These are phyloP conservation scores for Cyphomyrus discorhynchus DNA, from an alignment of 2,113 vertebrate genomes.

Conservation along the genomic window DNA sequence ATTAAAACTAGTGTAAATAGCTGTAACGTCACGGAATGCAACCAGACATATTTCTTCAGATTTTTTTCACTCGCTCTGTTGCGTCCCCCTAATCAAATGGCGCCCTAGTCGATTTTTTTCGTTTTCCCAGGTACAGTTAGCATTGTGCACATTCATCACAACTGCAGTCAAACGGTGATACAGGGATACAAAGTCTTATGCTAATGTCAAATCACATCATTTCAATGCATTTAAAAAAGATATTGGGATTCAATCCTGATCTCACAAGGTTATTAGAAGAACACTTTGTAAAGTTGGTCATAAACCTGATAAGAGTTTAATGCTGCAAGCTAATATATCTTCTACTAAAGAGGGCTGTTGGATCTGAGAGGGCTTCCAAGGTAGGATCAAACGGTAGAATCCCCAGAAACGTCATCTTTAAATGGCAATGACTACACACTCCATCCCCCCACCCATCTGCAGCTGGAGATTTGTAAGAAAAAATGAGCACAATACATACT, in stretches of 20 bases:
- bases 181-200: neutral
- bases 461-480: conserved; percentile 57
- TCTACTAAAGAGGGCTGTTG: neutral
- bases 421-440: neutral
- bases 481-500: conserved; percentile 62
- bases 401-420: neutral
- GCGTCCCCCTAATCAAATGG: neutral
- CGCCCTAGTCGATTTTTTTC: neutral
- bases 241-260: neutral
- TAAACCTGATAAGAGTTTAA: neutral
- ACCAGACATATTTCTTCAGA: neutral
- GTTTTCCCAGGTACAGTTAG: neutral
- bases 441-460: neutral
- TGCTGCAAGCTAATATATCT: neutral
- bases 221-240: neutral
- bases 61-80: neutral
- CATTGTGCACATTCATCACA: neutral
- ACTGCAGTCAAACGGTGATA: neutral
- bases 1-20: neutral
- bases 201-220: neutral
- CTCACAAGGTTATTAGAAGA: neutral
- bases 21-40: neutral
- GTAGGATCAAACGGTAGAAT: neutral
- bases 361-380: neutral
- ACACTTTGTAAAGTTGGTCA: neutral